Conservation (phyloP, 2,797 vertebrate genomes). For the Sebastes aleutianus region DNA sequence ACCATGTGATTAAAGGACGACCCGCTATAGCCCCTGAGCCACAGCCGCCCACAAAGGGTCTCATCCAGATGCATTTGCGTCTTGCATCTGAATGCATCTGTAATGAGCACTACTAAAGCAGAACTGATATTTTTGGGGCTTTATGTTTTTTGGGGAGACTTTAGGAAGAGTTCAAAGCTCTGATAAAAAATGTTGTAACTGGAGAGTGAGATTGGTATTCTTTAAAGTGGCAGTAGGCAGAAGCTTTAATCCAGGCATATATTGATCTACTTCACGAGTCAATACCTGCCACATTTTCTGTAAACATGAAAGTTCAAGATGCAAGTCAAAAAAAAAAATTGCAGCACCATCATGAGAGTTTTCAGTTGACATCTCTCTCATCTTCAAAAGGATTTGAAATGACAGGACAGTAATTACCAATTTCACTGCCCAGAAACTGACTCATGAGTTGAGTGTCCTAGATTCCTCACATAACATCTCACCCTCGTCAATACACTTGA, state of each 20-base stretch:
- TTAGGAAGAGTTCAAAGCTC: no score
- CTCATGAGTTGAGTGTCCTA: background rate
- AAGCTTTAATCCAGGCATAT: no score
- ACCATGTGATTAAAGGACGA: no score
- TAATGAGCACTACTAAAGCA: background rate
- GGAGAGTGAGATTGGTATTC: no score
- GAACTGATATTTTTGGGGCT: background rate
- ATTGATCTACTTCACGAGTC: no score
- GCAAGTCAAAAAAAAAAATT: background rate
- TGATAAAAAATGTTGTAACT: no score
- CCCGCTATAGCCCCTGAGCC: no score
- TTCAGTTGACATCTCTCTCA: background rate
- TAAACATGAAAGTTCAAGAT: background rate
- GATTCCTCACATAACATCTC: background rate
- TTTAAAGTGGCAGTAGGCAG: no score
- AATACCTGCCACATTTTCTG: background rate
- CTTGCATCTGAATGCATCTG: background rate
- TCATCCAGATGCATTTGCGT: background rate
- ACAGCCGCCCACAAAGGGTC: no score
- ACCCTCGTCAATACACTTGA: background rate
- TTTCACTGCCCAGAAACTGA: background rate
- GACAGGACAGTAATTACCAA: no score
- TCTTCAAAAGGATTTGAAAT: background rate
- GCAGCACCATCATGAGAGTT: background rate
- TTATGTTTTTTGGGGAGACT: no score